Conservation (phyloP, 1,140 invertebrate genomes). For the Elymnias hypermnestra region DNA sequence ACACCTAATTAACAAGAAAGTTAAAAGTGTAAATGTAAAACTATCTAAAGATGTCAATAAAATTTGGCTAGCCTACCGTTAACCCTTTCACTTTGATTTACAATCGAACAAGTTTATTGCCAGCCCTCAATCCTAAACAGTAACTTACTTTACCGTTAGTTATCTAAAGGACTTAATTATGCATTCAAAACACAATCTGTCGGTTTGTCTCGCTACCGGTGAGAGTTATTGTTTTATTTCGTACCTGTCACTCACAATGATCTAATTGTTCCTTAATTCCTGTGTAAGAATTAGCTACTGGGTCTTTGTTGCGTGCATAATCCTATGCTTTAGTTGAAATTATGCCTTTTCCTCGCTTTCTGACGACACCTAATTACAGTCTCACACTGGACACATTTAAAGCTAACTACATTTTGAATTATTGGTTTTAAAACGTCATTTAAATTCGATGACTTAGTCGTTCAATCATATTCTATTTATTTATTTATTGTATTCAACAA, state of each 20-base stretch:
- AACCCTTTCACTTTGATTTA: slow-evolving; percentile 30
- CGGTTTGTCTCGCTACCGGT: slow-evolving; percentile 29
- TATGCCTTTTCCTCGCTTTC: too few species aligned
- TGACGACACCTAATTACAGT: too few species aligned
- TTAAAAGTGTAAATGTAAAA: neutral
- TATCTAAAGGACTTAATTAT: slow-evolving; percentile 31
- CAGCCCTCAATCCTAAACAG: neutral
- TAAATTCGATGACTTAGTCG: too few species aligned
- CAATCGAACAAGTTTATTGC: slow-evolving; percentile 3
- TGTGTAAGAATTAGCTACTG: slow-evolving; percentile 14
- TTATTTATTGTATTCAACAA: too few species aligned
- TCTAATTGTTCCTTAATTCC: slow-evolving; percentile 27
- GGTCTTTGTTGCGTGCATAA: slow-evolving; percentile 14
- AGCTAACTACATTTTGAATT: too few species aligned
- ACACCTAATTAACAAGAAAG: too few species aligned
- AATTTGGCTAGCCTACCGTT: slow-evolving; percentile 39
- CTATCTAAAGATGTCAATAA: slow-evolving; percentile 3
- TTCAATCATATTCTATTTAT: too few species aligned
- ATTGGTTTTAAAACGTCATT: too few species aligned
- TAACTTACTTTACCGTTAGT: slow-evolving; percentile 13
- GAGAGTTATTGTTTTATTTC: slow-evolving; percentile 25
- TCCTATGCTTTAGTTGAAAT: too few species aligned
- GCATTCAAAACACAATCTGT: slow-evolving; percentile 32
- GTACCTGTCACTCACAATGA: slow-evolving; percentile 21
- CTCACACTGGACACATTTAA: too few species aligned